phyloP scores from a whole-genome alignment of 2,113 vertebrate genomes.

The Tiliqua scincoides region DNA sequence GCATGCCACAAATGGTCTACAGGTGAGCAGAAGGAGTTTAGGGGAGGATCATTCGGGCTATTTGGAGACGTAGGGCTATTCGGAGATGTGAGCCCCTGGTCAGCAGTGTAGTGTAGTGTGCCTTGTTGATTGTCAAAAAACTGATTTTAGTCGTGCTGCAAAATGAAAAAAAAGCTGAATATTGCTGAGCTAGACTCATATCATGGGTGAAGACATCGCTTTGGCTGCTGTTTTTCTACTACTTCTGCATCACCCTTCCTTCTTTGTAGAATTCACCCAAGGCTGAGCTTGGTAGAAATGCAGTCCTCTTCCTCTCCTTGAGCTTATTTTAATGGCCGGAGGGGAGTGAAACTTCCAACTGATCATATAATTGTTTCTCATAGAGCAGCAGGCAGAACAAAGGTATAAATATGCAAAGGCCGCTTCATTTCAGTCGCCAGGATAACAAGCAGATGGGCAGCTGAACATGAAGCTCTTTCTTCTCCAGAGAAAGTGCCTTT shows the following conservation, averaged over 20 bases:
- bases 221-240: background rate
- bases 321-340: conserved; percentile 59
- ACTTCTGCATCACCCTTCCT: background rate
- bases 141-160: too few relatives aligned
- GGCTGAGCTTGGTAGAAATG: conserved; percentile 45
- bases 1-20: too few relatives aligned
- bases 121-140: too few relatives aligned
- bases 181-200: background rate
- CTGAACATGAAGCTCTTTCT: conserved; percentile 66
- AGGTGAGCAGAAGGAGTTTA: too few relatives aligned
- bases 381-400: conserved; percentile 53
- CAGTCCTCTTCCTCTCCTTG: conserved; percentile 23
- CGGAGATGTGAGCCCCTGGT: too few relatives aligned
- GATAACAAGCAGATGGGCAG: conserved; percentile 68
- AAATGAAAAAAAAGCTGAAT: too few relatives aligned
- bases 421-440: conserved; percentile 61
- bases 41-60: too few relatives aligned
- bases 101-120: too few relatives aligned
- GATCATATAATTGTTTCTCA: conserved; percentile 59
- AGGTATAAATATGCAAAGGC: conserved; percentile 70
- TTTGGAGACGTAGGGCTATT: too few relatives aligned
- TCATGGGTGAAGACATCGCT: background rate
- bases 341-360: conserved; percentile 61
- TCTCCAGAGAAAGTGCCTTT: conserved; percentile 42
- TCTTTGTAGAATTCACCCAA: background rate